These are phyloP conservation scores for Trachemys scripta DNA, from an alignment of 2,113 vertebrate species.

Conservation along the genomic window DNA sequence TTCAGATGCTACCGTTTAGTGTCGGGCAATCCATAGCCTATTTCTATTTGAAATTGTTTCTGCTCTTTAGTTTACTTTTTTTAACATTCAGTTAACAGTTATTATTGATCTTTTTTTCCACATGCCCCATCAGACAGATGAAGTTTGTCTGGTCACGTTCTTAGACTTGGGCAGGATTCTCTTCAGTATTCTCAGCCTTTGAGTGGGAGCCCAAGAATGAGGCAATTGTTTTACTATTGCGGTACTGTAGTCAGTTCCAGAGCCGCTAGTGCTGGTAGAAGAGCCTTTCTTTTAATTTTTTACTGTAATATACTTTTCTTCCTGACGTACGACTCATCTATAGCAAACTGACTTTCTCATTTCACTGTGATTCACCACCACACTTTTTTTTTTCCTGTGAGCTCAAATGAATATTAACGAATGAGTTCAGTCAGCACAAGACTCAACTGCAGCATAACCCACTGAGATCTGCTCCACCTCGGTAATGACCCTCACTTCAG, in stretches of 20 bases:
- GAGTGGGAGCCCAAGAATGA: conserved; percentile 12
- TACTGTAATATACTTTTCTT: conserved; percentile 62
- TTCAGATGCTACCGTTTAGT: background rate
- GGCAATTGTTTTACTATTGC: conserved; percentile 42
- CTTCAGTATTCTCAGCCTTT: background rate
- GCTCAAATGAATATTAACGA: conserved; percentile 47
- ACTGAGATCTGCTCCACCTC: conserved; percentile 16
- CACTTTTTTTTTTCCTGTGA: conserved; percentile 32
- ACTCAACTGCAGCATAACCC: conserved; percentile 48
- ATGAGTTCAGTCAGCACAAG: conserved; percentile 65
- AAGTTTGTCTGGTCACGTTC: background rate
- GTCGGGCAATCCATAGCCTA: background rate
- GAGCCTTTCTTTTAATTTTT: conserved; percentile 18
- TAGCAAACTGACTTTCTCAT: conserved; percentile 42
- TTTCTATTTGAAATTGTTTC: background rate
- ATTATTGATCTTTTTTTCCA: background rate
- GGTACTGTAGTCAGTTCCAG: conserved; percentile 71
- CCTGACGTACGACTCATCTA: conserved; percentile 70
- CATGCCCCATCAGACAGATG: background rate
- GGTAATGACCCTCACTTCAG: background rate
- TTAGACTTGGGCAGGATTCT: background rate
- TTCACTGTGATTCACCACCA: conserved; percentile 70
- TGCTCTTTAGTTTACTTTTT: background rate
- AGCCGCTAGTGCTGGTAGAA: conserved; percentile 49
- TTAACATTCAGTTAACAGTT: background rate